Evolutionary conservation across 2,113 vertebrate genomes (phyloP), one percentile per base, ranked within the genome.

Genomic region (Haemorhous mexicanus): DNA sequence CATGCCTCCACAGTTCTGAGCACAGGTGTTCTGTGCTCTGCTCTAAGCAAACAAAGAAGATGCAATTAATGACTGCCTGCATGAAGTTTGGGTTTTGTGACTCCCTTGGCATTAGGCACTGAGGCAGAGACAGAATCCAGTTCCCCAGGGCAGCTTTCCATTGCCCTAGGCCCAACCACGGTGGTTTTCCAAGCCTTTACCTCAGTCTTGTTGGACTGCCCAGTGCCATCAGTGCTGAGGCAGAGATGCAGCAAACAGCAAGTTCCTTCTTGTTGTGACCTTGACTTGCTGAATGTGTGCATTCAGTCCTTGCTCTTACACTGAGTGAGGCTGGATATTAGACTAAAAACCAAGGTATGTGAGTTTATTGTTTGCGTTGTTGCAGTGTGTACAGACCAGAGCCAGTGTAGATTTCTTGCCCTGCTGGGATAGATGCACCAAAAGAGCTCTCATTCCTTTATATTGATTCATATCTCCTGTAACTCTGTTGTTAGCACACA

Each of bases 331-430:
- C 55, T 84, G 61, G 13, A n/a, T 20, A 50, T 43, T 13, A 47
- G 41, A 49, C 26, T 83, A 43, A 79, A 69, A 22, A 1, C 0
- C 22, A 11, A 11, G 33, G 6, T 18, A 15, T 37, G 1, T 23
- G 28, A 18, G 21, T 88, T 82, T 75, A 56, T 82, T 89, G 10
- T 74, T 77, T 87, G 49, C 30, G 2, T 23, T 59, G 9, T 11
- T 1, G 0, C 27, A 33, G 15, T 0, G 1, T 28, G 22, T 75
- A 18, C 69, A 75, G 44, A 41, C 11, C 0, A 0, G 9, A 70
- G 30, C 14, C 55, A 28, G 19, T 23, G 66, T n/a, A 76, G 53
- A 32, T 46, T 58, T 74, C 73, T 26, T 22, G 21, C 24, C 7
- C 44, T 44, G 22, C 27, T 6, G 19, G 39, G 32, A 16, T 6